Base-by-base conservation (phyloP, 2,888 invertebrate species). In the Omphaloscelis lunosa region DNA sequence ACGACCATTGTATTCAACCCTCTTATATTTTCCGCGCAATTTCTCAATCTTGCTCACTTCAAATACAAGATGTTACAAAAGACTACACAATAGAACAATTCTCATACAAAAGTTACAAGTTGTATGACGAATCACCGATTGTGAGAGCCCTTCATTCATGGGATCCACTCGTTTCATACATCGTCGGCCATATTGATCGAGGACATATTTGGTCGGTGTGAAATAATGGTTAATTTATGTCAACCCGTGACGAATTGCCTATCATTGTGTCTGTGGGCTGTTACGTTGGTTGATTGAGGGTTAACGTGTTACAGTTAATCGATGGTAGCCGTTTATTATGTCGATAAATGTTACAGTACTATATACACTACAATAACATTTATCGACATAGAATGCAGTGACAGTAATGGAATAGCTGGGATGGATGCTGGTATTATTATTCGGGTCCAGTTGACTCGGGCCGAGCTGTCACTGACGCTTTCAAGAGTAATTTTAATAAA, bases 171-270 rank as follows among this genome's bases (percentile, higher is more conserved):
- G 79, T 84, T 85, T 75, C 85, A 85, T 79, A 72, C 79, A 59
- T 48, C 73, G 70, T 11, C 61, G 72, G 80, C 67, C 85, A 83
- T 87, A 70, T 86, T 85, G 80, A 86, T 84, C 79, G 85, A 84
- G 75, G 83, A 88, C 87, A 89, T 83, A 86, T 86, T 86, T 80
- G 86, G 86, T 84, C 53, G 75, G 89, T 89, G 89, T 90, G 90
- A 90, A 90, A 91, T 88, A 89, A 91, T 90, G 85, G 89, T 89
- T 91, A 91, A 91, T 92, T 92, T 91, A 91, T 93, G 92, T 92
- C 92, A 91, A 84, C 81, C 85, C 82, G 80, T 92, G 90, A 92
- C 93, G 88, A 91, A 93, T 93, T 83, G 84, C 58, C 77, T 69
- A 73, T 86, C 88, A 89, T 91, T 86, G 80, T 85, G 69, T 70